phyloP scores from a whole-genome alignment of 2,113 vertebrate species.

The Pomatostomus ruficeps region DNA sequence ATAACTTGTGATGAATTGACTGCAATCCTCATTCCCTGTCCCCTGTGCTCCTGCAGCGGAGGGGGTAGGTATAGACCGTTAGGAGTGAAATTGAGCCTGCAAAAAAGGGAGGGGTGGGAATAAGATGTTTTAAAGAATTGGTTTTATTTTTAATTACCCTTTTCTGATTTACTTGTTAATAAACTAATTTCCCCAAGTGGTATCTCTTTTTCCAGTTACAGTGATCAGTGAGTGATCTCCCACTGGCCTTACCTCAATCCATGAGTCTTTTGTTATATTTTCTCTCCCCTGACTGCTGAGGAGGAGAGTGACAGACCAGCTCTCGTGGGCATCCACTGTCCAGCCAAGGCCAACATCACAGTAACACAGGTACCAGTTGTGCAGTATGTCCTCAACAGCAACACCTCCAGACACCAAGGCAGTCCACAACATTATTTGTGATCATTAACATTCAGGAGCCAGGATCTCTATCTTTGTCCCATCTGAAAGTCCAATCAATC shows the following conservation, averaged over 20 bases:
- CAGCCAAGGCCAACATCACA: not conserved
- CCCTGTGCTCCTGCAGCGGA: not conserved
- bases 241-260: not conserved
- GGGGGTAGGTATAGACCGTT: not conserved
- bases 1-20: not conserved
- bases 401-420: not conserved
- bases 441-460: not conserved
- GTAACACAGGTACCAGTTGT: rapidly evolving
- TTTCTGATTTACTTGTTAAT: not conserved
- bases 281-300: not conserved
- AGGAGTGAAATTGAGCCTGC: not conserved
- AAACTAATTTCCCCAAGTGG: not conserved
- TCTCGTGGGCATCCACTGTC: not conserved
- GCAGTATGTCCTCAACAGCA: not conserved
- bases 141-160: not conserved
- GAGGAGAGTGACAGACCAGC: not conserved
- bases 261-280: rapidly evolving
- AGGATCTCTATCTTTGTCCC: not conserved
- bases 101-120: not conserved
- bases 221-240: not conserved
- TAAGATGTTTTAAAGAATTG: not conserved
- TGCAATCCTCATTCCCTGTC: not conserved
- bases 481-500: not conserved
- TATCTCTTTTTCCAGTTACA: not conserved
- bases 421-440: not conserved